Evolutionary conservation across 1,140 invertebrate species (phyloP), one percentile per base, ranked within the genome.

Genomic region (Microvelia longipes): DNA sequence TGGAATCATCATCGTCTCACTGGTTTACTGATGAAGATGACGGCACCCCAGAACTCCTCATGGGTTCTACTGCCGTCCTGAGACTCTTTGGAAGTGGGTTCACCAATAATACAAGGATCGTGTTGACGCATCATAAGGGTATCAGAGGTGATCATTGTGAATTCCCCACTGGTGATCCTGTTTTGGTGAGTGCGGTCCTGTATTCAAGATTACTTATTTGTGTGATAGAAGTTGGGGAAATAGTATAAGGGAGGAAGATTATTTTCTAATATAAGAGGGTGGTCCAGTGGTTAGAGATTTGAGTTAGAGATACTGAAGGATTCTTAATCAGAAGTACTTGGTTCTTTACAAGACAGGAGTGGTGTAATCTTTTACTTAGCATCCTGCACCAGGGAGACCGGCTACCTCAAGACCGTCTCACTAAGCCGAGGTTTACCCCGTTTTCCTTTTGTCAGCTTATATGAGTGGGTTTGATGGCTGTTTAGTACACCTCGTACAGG

Each of bases 21-120:
- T 50, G 35, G 27, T 82, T 84, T 0, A 79, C 80, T 63, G 84
- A 85, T 62, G 81, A 83, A 1, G 85, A 86, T 0, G 79, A 83
- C 19, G 89, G 88, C 0, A 80, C 90, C 35, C 88, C 89, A 0
- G 82, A 82, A 71, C 82, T 92, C 61, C 74, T 89, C 70, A 83
- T 85, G 2, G 82, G 83, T 14, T 79, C 77, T 0, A 77, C 78
- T 25, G 81, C 86, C 60, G 81, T 81, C 2, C 77, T 93, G 29
- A 84, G 90, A 29, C 71, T 94, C n/a, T 93, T 92, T 77, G 91
- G 91, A 0, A 77, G 77, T 28, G 87, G 87, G 24, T 81, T 93
- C 65, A 86, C 83, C 0, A 75, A 84, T 1, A 77, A 83, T 67
- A 90, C 90, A 0, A 77, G 85, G 15, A 84, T 94, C 62, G 83